Evolutionary conservation across 92 coral and sea anemone genomes (phyloP).

Genomic region (Parazoanthus swiftii): DNA sequence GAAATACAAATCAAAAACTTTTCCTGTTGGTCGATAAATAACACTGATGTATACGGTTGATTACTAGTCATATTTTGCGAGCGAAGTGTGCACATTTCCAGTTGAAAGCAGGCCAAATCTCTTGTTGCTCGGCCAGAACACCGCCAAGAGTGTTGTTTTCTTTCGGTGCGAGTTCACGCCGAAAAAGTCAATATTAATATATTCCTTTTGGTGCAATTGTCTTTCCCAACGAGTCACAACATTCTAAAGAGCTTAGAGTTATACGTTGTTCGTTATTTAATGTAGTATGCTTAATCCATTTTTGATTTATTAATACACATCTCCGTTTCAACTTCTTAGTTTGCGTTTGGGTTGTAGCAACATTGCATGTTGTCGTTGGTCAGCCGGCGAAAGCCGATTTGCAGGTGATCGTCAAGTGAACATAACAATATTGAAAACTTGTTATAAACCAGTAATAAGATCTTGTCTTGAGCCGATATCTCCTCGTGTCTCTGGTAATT

Average conservation of each 20-base stretch:
- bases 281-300: not conserved
- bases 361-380: not conserved
- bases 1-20: not conserved
- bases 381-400: constrained; percentile 10
- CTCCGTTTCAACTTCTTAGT: not conserved
- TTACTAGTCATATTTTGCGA: not conserved
- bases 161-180: constrained; percentile 7
- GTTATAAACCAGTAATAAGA: constrained; percentile 7
- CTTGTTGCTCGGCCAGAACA: not conserved
- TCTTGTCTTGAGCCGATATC: not conserved
- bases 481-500: not conserved
- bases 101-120: not conserved
- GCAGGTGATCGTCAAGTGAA: constrained; percentile 33
- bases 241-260: not conserved
- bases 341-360: not conserved
- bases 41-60: not conserved
- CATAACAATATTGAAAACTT: constrained; percentile 6
- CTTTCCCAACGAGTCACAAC: not conserved
- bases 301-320: not conserved
- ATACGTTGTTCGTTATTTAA: not conserved
- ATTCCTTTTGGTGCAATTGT: not conserved
- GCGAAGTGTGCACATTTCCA: constrained; percentile 1
- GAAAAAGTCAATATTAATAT: constrained; percentile 34
- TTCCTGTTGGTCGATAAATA: not conserved
- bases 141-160: constrained; percentile 16